These are phyloP conservation scores for Oreochromis niloticus DNA, from an alignment of 2,113 vertebrate species.

Conservation along the genomic window DNA sequence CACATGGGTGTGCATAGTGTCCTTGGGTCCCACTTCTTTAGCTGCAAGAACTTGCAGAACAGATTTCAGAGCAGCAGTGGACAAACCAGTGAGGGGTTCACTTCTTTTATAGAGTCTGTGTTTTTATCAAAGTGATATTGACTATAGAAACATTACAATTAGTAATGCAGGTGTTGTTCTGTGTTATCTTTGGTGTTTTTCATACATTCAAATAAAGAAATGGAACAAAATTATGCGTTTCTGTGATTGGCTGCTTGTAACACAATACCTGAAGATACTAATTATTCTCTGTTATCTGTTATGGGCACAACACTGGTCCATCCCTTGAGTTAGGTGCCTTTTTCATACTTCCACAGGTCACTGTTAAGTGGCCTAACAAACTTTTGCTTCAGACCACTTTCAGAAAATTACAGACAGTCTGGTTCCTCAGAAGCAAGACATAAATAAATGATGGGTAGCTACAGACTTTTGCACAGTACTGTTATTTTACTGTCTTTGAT, in stretches of 20 bases:
- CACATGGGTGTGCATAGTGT: neutral
- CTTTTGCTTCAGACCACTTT: neutral
- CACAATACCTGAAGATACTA: neutral
- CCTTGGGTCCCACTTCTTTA: neutral
- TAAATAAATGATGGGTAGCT: neutral
- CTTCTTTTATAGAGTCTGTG: neutral
- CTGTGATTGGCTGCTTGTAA: neutral
- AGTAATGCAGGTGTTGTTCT: neutral
- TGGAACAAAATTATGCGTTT: neutral
- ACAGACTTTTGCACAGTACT: neutral
- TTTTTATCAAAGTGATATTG: neutral
- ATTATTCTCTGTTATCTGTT: neutral
- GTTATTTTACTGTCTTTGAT: neutral
- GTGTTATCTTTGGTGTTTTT: neutral
- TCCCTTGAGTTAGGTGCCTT: neutral
- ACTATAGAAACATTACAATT: neutral
- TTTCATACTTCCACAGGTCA: neutral
- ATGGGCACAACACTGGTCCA: neutral
- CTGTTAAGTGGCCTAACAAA: neutral
- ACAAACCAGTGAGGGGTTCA: neutral
- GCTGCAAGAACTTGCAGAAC: neutral
- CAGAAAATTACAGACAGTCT: neutral
- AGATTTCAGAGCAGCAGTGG: neutral
- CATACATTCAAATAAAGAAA: neutral
- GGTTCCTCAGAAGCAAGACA: neutral